These are phyloP conservation scores for Oeneis ivallda DNA, from an alignment of 2,888 invertebrate species.

Conservation along the genomic window DNA sequence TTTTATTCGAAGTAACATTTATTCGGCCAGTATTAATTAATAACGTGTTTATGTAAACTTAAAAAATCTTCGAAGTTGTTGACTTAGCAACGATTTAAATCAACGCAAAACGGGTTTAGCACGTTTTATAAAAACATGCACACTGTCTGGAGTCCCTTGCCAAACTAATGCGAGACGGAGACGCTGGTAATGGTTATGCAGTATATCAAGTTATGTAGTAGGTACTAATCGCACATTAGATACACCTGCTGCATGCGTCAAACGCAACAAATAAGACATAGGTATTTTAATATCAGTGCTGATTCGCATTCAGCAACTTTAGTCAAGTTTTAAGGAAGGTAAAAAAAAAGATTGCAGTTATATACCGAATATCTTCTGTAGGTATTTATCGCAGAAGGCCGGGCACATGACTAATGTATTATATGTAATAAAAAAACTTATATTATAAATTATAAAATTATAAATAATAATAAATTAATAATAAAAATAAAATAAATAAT, in stretches of 20 bases:
- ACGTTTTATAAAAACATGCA: background rate
- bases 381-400: too few relatives aligned
- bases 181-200: background rate
- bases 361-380: too few relatives aligned
- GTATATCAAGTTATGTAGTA: slow-evolving; percentile 9
- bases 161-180: background rate
- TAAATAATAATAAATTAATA: too few relatives aligned
- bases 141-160: slow-evolving; percentile 1
- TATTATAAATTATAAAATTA: too few relatives aligned
- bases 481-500: too few relatives aligned
- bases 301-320: too few relatives aligned
- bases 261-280: background rate
- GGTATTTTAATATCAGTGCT: too few relatives aligned
- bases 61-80: background rate
- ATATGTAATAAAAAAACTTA: too few relatives aligned
- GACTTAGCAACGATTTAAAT: slow-evolving; percentile 4
- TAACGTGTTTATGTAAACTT: background rate
- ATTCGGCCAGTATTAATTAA: background rate
- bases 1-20: background rate
- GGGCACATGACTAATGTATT: too few relatives aligned
- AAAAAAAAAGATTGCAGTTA: too few relatives aligned
- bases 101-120: background rate
- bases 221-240: background rate
- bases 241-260: background rate
- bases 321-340: too few relatives aligned